Evolutionary conservation across 1,140 invertebrate species (phyloP).

Genomic region (Rhopalosiphum maidis): DNA sequence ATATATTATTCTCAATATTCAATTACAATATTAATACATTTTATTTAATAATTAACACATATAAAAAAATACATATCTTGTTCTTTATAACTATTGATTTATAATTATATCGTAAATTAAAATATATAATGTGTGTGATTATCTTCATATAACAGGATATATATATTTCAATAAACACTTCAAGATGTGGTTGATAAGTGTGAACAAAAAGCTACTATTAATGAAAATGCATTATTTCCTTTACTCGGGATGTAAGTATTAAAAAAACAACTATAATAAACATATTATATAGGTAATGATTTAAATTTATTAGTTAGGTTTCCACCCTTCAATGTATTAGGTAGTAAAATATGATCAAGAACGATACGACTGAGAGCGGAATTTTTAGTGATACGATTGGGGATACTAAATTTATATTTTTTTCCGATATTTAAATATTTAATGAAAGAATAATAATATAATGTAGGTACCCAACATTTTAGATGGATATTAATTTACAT

Average conservation of each 20-base stretch:
- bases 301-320: not conserved
- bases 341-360: not conserved
- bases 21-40: not conserved
- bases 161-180: not conserved
- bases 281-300: not conserved
- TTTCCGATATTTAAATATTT: no score
- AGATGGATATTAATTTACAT: no score
- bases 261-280: not conserved
- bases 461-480: no score
- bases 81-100: not conserved
- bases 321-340: not conserved
- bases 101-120: not conserved
- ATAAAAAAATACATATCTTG: not conserved
- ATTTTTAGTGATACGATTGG: no score
- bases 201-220: not conserved
- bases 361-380: no score
- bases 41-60: not conserved
- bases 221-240: slow-evolving; percentile 43
- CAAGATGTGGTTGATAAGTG: not conserved
- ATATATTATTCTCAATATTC: not conserved
- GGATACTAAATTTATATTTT: no score
- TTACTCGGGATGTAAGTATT: slow-evolving; percentile 42
- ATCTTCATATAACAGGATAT: not conserved
- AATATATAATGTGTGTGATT: not conserved
- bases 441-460: no score